Conservation (phyloP, 2,888 invertebrate genomes). For the Panopea generosa region DNA sequence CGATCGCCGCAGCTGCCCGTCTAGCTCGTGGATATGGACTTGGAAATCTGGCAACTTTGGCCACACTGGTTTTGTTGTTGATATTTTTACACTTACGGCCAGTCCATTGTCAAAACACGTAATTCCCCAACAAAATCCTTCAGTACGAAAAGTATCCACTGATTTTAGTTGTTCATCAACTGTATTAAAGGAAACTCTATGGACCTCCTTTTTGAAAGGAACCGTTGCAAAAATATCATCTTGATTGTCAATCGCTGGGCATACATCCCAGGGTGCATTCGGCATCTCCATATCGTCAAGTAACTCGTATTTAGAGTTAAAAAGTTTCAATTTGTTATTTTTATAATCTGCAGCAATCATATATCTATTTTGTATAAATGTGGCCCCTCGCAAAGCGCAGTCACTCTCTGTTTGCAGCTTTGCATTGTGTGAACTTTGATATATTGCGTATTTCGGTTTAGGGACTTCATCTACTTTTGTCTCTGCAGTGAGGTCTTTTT, state of each 20-base stretch:
- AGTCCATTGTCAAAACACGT: slow-evolving; percentile 56
- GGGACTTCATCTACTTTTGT: slow-evolving; percentile 12
- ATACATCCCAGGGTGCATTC: slow-evolving; percentile 66
- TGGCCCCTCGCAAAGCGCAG: slow-evolving; percentile 58
- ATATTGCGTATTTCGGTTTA: slow-evolving; percentile 54
- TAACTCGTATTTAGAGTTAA: slow-evolving; percentile 41
- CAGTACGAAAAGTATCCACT: slow-evolving; percentile 39
- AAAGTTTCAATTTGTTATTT: slow-evolving; percentile 66
- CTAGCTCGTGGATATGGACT: slow-evolving; percentile 52
- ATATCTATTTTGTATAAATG: slow-evolving; percentile 54
- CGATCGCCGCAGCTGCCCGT: slow-evolving; percentile 44
- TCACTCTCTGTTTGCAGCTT: slow-evolving; percentile 48
- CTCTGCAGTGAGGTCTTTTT: neutral
- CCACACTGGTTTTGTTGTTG: slow-evolving; percentile 12
- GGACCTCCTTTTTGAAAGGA: slow-evolving; percentile 53
- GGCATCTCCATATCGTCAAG: slow-evolving; percentile 50
- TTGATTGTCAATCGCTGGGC: slow-evolving; percentile 19
- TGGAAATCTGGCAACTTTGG: slow-evolving; percentile 50
- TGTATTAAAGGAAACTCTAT: slow-evolving; percentile 25
- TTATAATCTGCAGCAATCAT: slow-evolving; percentile 63
- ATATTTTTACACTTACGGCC: slow-evolving; percentile 53
- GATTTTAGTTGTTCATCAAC: slow-evolving; percentile 19
- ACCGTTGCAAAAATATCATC: slow-evolving; percentile 51
- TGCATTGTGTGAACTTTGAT: slow-evolving; percentile 52
- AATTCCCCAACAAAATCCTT: slow-evolving; percentile 61